phyloP scores from a whole-genome alignment of 2,113 vertebrate genomes.

The Cephalopholis sonnerati region DNA sequence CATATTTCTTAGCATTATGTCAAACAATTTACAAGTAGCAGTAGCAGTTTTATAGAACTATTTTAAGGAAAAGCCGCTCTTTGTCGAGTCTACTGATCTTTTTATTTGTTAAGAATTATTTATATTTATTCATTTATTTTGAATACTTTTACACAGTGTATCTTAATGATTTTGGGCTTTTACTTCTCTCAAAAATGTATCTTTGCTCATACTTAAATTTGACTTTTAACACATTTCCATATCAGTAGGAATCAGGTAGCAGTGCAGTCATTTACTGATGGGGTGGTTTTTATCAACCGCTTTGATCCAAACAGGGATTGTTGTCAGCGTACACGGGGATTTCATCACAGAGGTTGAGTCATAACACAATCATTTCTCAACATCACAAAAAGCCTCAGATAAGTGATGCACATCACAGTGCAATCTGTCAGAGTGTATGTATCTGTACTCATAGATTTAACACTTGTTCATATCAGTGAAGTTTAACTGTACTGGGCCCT shows the following conservation, averaged over 20 bases:
- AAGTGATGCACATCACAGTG: slow-evolving; percentile 37
- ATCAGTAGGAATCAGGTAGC: too few relatives aligned
- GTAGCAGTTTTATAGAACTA: too few relatives aligned
- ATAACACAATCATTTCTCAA: neutral
- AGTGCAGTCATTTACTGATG: neutral
- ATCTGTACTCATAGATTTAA: too few relatives aligned
- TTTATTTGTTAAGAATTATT: neutral
- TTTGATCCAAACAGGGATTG: slow-evolving; percentile 22
- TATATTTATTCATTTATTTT: neutral
- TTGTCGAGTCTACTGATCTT: neutral
- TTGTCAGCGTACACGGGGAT: slow-evolving; percentile 9
- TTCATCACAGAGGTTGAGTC: slow-evolving; percentile 38
- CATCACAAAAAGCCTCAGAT: slow-evolving; percentile 30
- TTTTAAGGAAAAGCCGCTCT: neutral
- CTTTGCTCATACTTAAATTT: neutral
- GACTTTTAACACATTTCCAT: too few relatives aligned
- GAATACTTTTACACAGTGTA: neutral
- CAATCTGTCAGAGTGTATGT: slow-evolving; percentile 37
- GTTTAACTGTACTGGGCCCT: neutral
- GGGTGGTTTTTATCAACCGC: neutral
- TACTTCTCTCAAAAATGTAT: neutral
- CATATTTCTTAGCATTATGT: neutral
- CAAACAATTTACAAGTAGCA: neutral
- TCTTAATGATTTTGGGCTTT: neutral
- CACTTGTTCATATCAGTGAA: neutral